Conservation (phyloP, 1,140 invertebrate species). For the Pinna nobilis region DNA sequence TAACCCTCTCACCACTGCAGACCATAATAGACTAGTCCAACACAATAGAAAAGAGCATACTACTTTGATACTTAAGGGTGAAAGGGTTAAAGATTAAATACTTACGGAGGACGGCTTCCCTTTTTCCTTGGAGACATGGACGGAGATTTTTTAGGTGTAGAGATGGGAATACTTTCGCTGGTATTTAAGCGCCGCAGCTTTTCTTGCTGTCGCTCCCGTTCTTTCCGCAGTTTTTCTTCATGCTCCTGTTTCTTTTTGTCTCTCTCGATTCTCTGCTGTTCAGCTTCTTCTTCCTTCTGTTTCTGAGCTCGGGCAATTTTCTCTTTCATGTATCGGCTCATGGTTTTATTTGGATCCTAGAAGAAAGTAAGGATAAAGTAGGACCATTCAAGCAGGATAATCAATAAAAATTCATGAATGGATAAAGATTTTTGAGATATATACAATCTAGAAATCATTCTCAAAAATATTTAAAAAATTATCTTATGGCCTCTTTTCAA, state of each 20-base stretch:
- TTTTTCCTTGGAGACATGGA: conserved; percentile 64
- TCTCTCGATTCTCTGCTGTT: conserved; percentile 54
- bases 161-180: conserved; percentile 54
- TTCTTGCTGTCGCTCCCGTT: conserved; percentile 67
- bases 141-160: conserved; percentile 51
- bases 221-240: conserved; percentile 67
- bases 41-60: no score
- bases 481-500: no score
- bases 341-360: conserved; percentile 51
- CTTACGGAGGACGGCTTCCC: conserved; percentile 16
- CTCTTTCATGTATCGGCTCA: conserved; percentile 54
- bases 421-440: no score
- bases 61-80: no score
- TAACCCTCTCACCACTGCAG: no score
- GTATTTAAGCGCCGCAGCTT: conserved; percentile 63
- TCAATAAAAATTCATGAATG: no score
- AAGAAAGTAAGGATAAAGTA: no score
- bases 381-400: no score
- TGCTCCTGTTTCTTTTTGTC: conserved; percentile 69
- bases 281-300: conserved; percentile 60
- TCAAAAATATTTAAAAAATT: no score
- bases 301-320: conserved; percentile 57
- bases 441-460: no score
- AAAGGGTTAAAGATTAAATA: no score
- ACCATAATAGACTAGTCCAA: no score